Base-by-base conservation (phyloP, 2,888 invertebrate genomes). In the Mellilla xanthometata region DNA sequence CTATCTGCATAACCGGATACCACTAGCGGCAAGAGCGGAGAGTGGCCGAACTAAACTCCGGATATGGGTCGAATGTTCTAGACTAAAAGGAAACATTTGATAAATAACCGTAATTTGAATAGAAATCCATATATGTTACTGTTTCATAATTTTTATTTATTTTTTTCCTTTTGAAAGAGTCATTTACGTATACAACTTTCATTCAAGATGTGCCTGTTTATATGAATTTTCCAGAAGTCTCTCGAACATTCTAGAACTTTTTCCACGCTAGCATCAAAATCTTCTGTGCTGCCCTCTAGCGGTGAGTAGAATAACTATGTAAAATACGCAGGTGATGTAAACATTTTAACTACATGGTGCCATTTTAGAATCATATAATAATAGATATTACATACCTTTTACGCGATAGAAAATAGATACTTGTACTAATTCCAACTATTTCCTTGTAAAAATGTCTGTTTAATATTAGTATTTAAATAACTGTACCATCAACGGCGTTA, bases 41-140 rank as follows among this genome's bases (percentile, higher is more conserved):
- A 48, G 15, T 42, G 11, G 41, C 27, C 0, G 39, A 62, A 74
- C 56, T 61, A 73, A 22, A 30, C 15, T 51, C 65, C 74, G 88
- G 88, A 88, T 58, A 60, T 53, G 7, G 30, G n/a, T 26, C 2
- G 86, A 87, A 85, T 44, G 51, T 85, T 88, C 88, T 68, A 75
- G 88, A 64, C 30, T 23, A 23, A 62, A 56, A 12, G 11, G 29
- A 32, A 23, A 30, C 15, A 29, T 8, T 45, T 50, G 22, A 45
- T 2, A 2, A 9, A 62, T 50, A 15, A 15, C 4, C 9, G 19
- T 5, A 36, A 10, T 48, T 24, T 13, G 11, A n/a, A 28, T 5
- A 7, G 2, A 9, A 44, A 4, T 10, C 5, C 15, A 10, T 4
- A 1, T 0, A 2, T 6, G 8, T 12, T 19, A 12, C 38, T 0